Evolutionary conservation across 2,797 vertebrate species (phyloP).

Genomic region (Sebastes oblongus): DNA sequence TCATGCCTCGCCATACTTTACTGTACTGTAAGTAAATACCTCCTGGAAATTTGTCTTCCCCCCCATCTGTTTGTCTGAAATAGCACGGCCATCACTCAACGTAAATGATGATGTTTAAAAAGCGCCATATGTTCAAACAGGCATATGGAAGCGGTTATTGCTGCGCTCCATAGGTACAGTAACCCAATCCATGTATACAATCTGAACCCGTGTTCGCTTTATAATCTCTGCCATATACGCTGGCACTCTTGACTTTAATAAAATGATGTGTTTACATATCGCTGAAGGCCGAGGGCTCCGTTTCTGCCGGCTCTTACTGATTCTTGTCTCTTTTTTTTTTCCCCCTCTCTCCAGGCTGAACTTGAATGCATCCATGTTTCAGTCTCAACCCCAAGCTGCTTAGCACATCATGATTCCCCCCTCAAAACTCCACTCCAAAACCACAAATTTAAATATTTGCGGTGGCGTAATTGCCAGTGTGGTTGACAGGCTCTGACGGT

Average conservation of each 20-base stretch:
- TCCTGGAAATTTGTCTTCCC: conserved; percentile 59
- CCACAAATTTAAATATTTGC: conserved; percentile 81
- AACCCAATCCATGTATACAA: conserved; percentile 75
- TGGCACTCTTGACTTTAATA: conserved; percentile 62
- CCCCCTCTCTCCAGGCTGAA: neutral
- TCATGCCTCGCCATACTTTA: conserved; percentile 39
- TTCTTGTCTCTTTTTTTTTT: conserved; percentile 9
- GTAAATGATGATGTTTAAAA: conserved; percentile 70
- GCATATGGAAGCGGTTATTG: conserved; percentile 78
- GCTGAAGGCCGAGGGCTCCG: conserved; percentile 52
- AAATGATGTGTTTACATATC: conserved; percentile 74
- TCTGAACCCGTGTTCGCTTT: conserved; percentile 60
- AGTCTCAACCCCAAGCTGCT: conserved; percentile 45
- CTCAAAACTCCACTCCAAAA: conserved; percentile 53
- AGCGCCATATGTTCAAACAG: conserved; percentile 46
- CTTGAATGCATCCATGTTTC: conserved; percentile 48
- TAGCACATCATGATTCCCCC: conserved; percentile 62
- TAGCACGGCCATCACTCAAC: conserved; percentile 64
- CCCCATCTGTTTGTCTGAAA: conserved; percentile 65
- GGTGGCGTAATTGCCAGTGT: conserved; percentile 70
- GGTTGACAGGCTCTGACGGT: conserved; percentile 70
- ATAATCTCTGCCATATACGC: conserved; percentile 65
- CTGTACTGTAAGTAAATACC: conserved; percentile 68
- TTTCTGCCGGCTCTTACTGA: conserved; percentile 43
- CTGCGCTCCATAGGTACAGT: conserved; percentile 69